These are phyloP conservation scores for Apocheima hispidaria DNA, from an alignment of 2,888 invertebrate genomes.

Conservation along the genomic window DNA sequence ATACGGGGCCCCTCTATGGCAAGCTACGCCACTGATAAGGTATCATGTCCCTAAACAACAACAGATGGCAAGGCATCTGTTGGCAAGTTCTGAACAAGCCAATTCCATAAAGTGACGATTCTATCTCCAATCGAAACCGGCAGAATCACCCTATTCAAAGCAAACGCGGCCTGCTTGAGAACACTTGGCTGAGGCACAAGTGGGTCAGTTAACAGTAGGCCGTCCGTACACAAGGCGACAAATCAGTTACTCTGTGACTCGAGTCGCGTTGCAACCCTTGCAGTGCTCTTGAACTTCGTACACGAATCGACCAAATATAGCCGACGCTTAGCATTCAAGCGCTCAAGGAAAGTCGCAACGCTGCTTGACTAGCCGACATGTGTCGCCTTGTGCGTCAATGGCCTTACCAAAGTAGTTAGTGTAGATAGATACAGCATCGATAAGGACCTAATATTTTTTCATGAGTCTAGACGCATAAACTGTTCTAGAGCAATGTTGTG, in stretches of 20 bases:
- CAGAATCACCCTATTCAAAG: constrained; percentile 47
- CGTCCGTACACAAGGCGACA: background rate
- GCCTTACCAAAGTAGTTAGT: constrained; percentile 61
- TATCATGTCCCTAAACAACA: constrained; percentile 1
- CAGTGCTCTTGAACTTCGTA: background rate
- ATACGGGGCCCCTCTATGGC: no score
- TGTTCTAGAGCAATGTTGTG: constrained; percentile 7
- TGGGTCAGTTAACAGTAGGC: constrained; percentile 58
- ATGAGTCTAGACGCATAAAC: constrained; percentile 66
- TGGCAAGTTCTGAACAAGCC: constrained; percentile 15
- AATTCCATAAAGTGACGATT: constrained; percentile 25
- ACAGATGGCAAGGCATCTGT: constrained; percentile 6
- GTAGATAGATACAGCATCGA: constrained; percentile 62
- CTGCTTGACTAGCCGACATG: background rate
- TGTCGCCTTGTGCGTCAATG: background rate
- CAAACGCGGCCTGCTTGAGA: constrained; percentile 35
- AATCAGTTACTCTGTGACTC: background rate
- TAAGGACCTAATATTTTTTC: constrained; percentile 61
- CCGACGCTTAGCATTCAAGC: background rate
- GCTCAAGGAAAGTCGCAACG: background rate
- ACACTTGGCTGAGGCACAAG: constrained; percentile 71
- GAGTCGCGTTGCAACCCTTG: background rate
- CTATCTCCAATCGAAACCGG: constrained; percentile 32
- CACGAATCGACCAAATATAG: background rate
- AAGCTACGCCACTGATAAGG: no score